A percentile compares a stretch with the other conserved stretches of the same genome.
phyloP scores from a whole-genome alignment of 2,113 vertebrate species.

The Dasyurus viverrinus region DNA sequence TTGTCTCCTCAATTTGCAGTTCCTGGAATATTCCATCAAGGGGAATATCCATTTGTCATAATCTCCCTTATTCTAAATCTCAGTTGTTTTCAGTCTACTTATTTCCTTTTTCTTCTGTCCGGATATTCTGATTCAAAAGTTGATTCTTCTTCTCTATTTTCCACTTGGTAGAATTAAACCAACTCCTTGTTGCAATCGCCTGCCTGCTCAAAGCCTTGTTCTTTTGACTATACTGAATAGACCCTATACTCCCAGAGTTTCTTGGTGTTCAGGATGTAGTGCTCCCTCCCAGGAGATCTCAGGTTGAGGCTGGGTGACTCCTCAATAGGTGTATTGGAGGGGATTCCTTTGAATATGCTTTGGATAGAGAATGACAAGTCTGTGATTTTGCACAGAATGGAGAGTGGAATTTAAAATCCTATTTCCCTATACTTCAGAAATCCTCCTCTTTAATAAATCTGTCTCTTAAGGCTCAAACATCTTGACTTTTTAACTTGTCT shows the following conservation, averaged over 20 bases:
- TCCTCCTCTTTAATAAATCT: neutral
- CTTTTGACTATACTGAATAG: neutral
- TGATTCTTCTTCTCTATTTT: constrained; percentile 21
- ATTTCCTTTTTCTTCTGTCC: neutral
- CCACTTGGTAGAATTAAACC: neutral
- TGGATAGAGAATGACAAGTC: neutral
- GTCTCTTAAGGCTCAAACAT: neutral
- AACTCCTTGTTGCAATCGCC: neutral
- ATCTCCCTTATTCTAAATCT: constrained; percentile 15
- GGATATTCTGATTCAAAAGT: neutral
- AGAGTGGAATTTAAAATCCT: neutral
- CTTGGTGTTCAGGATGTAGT: neutral
- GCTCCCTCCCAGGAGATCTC: neutral
- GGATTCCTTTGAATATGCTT: neutral
- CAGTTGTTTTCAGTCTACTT: neutral
- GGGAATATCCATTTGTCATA: neutral
- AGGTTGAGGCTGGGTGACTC: neutral
- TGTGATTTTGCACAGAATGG: neutral
- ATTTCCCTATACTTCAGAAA: neutral
- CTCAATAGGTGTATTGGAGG: neutral
- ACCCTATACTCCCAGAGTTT: neutral
- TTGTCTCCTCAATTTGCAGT: neutral
- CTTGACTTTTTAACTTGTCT: neutral
- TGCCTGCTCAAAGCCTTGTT: neutral
- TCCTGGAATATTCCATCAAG: neutral